Percentiles rank a stretch among this genome's conserved stretches.
Conservation (phyloP, 2,888 invertebrate genomes). For the Cremastinae sp. region DNA sequence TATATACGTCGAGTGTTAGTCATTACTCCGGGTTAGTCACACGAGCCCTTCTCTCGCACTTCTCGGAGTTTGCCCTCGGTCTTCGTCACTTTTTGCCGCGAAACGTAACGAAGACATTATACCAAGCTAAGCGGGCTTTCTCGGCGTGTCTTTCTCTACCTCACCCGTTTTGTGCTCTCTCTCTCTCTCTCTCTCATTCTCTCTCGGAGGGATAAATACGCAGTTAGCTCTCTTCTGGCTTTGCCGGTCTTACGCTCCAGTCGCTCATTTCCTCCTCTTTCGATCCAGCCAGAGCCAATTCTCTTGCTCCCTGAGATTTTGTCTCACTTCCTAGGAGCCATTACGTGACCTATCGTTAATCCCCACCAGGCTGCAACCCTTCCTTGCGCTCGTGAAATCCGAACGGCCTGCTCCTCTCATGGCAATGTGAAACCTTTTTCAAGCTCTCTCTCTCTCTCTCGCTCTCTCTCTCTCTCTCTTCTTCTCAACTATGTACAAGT, state of each 20-base stretch:
- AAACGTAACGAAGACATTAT: constrained; percentile 69
- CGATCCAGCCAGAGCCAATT: constrained; percentile 23
- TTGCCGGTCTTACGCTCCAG: constrained; percentile 44
- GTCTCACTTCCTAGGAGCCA: constrained; percentile 42
- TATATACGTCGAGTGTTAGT: constrained; percentile 49
- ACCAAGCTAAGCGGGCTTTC: constrained; percentile 38
- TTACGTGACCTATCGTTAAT: constrained; percentile 57
- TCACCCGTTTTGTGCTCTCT: too few relatives aligned
- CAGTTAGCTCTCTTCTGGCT: background rate
- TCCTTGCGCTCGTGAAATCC: constrained; percentile 36
- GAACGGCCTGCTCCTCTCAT: constrained; percentile 25
- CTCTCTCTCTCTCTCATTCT: constrained; percentile 4
- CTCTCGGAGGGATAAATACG: background rate
- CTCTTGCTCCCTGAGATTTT: constrained; percentile 14
- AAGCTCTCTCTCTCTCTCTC: constrained; percentile 14
- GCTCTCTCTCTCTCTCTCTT: too few relatives aligned
- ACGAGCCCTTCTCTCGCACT: constrained; percentile 30
- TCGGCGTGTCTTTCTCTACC: constrained; percentile 16
- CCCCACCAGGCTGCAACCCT: constrained; percentile 9
- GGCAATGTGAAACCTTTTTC: constrained; percentile 43
- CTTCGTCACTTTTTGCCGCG: constrained; percentile 58
- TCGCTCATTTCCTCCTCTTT: constrained; percentile 45
- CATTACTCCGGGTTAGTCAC: constrained; percentile 64
- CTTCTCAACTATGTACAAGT: constrained; percentile 1
- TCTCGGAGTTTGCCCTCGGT: constrained; percentile 26